phyloP scores from a whole-genome alignment of 1,140 invertebrate species.

The Neuroterus valhalla region DNA sequence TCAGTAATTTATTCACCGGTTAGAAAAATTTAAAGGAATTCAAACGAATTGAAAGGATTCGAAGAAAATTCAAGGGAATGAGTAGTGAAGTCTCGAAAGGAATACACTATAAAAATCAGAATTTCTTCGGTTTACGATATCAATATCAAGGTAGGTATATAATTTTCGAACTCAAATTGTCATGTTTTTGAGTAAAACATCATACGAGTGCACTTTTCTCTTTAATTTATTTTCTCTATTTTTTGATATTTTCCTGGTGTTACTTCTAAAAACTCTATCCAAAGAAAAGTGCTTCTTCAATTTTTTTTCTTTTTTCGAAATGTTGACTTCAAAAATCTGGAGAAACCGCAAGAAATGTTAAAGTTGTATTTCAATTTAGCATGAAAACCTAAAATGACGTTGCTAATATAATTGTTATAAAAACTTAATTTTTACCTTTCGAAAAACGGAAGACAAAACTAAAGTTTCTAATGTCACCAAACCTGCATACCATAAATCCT shows the following conservation, averaged over 20 bases:
- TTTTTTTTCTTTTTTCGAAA: too few species aligned
- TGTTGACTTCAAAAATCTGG: too few species aligned
- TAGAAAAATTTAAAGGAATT: too few species aligned
- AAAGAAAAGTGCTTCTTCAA: too few species aligned
- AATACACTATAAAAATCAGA: neutral
- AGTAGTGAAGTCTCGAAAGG: constrained; percentile 29
- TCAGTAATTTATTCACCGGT: too few species aligned
- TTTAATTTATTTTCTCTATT: too few species aligned
- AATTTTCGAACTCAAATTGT: neutral
- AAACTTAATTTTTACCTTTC: neutral
- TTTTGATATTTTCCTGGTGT: neutral
- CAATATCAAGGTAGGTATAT: neutral
- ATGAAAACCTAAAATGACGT: neutral
- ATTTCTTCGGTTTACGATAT: neutral
- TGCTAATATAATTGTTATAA: neutral
- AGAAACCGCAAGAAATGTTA: too few species aligned
- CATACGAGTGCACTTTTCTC: too few species aligned
- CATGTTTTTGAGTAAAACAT: neutral
- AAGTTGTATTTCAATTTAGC: too few species aligned
- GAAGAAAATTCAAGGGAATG: too few species aligned
- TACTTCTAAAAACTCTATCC: neutral
- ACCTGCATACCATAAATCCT: neutral
- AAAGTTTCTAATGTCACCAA: neutral
- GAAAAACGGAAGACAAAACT: neutral
- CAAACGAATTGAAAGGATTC: too few species aligned